Evolutionary conservation across 2,888 invertebrate genomes (phyloP).

Genomic region (Agapostemon virescens): DNA sequence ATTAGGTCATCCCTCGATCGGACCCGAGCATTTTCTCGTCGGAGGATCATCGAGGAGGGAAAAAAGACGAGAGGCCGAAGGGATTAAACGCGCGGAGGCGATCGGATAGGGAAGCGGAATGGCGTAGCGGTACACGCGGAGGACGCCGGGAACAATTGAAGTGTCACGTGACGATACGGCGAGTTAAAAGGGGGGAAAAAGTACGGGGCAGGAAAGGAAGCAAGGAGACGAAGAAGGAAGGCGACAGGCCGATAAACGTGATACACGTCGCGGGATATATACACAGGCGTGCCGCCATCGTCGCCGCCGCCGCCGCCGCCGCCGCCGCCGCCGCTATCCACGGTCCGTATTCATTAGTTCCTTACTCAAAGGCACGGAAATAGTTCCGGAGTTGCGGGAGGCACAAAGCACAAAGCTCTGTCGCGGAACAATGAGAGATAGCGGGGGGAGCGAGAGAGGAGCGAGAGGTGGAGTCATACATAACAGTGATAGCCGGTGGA

Average conservation of each 20-base stretch:
- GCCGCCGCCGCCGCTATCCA: constrained; percentile 55
- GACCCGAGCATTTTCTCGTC: background rate
- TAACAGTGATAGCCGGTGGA: constrained; percentile 45
- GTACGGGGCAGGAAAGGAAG: constrained; percentile 38
- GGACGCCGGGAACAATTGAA: constrained; percentile 48
- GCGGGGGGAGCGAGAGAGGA: constrained; percentile 54
- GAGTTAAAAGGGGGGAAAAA: constrained; percentile 34
- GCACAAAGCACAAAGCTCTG: constrained; percentile 79
- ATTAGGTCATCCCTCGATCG: background rate
- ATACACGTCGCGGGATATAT: constrained; percentile 61
- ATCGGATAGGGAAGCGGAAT: constrained; percentile 26
- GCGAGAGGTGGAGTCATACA: constrained; percentile 44
- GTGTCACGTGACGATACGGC: constrained; percentile 50
- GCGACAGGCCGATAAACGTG: constrained; percentile 63
- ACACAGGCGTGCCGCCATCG: constrained; percentile 47
- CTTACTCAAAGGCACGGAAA: constrained; percentile 79
- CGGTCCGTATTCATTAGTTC: constrained; percentile 79
- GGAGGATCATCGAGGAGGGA: background rate
- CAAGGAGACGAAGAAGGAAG: constrained; percentile 57
- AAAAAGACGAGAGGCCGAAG: background rate
- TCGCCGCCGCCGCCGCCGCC: constrained; percentile 44
- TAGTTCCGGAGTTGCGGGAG: constrained; percentile 78
- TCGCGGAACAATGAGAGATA: constrained; percentile 77
- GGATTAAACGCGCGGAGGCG: constrained; percentile 34
- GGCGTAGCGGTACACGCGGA: constrained; percentile 23